phyloP scores from a whole-genome alignment of 1,140 invertebrate species.

The Antheraea mylitta region DNA sequence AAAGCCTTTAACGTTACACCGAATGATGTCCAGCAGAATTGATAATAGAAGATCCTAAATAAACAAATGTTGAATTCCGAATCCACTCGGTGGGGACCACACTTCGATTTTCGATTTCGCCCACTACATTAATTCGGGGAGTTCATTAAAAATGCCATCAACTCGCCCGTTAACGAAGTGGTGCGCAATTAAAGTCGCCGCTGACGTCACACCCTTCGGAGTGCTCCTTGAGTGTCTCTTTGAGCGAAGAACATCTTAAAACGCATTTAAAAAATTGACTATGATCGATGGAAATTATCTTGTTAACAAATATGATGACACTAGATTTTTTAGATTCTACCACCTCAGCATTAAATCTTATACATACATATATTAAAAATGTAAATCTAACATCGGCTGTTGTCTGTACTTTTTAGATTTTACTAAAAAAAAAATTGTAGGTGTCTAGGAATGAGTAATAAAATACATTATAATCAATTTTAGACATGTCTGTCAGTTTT shows the following conservation, averaged over 20 bases:
- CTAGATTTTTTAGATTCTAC: not conserved
- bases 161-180: slow-evolving; percentile 75
- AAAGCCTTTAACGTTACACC: not conserved
- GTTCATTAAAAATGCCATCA: slow-evolving; percentile 79
- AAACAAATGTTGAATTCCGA: slow-evolving; percentile 55
- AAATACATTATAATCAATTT: no score
- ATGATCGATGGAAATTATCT: slow-evolving; percentile 37
- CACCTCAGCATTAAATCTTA: no score
- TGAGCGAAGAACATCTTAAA: slow-evolving; percentile 63
- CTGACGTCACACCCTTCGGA: slow-evolving; percentile 67
- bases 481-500: no score
- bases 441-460: no score
- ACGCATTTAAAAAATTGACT: slow-evolving; percentile 70
- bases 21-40: slow-evolving; percentile 23
- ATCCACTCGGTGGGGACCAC: slow-evolving; percentile 39
- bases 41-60: slow-evolving; percentile 68
- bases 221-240: slow-evolving; percentile 50
- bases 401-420: no score
- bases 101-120: slow-evolving; percentile 73
- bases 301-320: not conserved
- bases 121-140: slow-evolving; percentile 78
- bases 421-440: no score
- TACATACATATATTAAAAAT: no score
- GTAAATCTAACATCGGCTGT: no score
- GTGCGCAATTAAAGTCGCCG: slow-evolving; percentile 75